Base-by-base conservation (phyloP, 2,888 invertebrate genomes). In the Spilosoma lubricipeda region DNA sequence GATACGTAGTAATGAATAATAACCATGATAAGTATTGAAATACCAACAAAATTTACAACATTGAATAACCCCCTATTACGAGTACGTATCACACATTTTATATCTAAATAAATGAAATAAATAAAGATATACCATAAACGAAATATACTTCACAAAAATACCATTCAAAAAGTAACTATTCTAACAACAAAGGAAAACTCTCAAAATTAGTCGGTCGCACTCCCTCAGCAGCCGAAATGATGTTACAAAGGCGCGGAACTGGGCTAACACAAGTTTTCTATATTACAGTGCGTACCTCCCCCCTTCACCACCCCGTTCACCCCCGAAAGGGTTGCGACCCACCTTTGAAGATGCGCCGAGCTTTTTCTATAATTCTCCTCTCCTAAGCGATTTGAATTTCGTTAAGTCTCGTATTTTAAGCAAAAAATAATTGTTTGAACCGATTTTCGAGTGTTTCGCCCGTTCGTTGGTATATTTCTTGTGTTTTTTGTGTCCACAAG, bases 191-290 rank as follows among this genome's bases (percentile, higher is more conserved):
- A 90, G 87, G 75, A 76, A 82, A 83, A 89, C 71, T 82, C 85
- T 84, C 93, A 93, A 93, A 68, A 82, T 65, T 2, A 3, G n/a
- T 77, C 72, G 65, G 52, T 79, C 91, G 66, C n/a, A 69, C 79
- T 92, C 88, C 76, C 89, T 85, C 87, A 89, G 91, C 93, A 93
- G 92, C 94, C 94, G 91, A 95, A 95, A 95, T 95, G 95, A 95
- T 95, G 95, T 95, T 95, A 95, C 95, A 95, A 95, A 95, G 94
- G 94, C 94, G 92, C 91, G 94, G 94, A 95, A 95, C 95, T 95
- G 95, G 95, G 95, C 95, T 95, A 95, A 95, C 95, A 95, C 95
- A 95, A 95, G 95, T 95, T 95, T 95, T 95, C 95, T 95, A 95
- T 95, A 95, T 95, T 94, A 93, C 95, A 89, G 94, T 94, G 93